Conservation (phyloP, 2,888 invertebrate species). For the Elgonia sp. region DNA sequence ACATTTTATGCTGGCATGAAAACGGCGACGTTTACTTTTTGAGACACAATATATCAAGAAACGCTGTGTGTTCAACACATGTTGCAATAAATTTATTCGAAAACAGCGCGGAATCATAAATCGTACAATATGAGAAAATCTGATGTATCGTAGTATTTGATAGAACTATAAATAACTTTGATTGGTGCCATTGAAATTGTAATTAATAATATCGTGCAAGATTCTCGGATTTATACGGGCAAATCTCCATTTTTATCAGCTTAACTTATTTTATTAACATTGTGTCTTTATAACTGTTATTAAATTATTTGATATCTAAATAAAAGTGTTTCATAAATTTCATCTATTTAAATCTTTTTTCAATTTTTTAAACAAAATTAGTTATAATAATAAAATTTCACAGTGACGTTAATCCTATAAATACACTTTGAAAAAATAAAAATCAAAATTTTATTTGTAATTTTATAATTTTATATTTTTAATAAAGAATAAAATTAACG, state of each 20-base stretch:
- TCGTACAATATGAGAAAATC: conserved; percentile 66
- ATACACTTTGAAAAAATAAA: too few relatives aligned
- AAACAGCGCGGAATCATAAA: conserved; percentile 62
- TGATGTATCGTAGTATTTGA: conserved; percentile 55
- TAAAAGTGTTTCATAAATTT: too few relatives aligned
- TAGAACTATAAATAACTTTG: conserved; percentile 60
- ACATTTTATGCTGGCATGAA: conserved; percentile 33
- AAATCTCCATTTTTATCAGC: neutral
- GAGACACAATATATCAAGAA: conserved; percentile 64
- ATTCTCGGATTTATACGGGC: neutral
- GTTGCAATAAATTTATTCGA: conserved; percentile 67
- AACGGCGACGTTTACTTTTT: conserved; percentile 58
- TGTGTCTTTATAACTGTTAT: too few relatives aligned
- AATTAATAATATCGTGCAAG: conserved; percentile 51
- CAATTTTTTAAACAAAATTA: too few relatives aligned
- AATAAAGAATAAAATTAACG: too few relatives aligned
- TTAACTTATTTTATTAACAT: too few relatives aligned
- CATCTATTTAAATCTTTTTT: too few relatives aligned
- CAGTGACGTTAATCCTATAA: too few relatives aligned
- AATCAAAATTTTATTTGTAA: too few relatives aligned
- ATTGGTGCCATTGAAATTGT: conserved; percentile 57
- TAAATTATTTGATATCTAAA: too few relatives aligned
- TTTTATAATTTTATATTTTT: too few relatives aligned
- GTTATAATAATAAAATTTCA: too few relatives aligned
- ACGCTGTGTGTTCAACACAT: conserved; percentile 55